These are phyloP conservation scores for Parotocinclus haroldoi DNA, from an alignment of 2,797 vertebrate species.

Conservation along the genomic window DNA sequence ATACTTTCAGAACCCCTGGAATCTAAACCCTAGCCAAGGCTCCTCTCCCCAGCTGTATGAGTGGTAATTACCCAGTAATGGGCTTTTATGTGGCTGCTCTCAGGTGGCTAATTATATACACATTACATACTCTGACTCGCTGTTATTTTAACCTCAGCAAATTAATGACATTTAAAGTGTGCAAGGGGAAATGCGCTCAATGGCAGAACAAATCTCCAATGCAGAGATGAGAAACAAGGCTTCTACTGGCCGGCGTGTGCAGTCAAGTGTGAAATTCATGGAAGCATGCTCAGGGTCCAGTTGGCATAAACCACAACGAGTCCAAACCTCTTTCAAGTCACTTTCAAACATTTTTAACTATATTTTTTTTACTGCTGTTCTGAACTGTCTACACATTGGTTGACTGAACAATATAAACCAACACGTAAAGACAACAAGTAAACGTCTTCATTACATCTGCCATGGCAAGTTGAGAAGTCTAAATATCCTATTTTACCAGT, in stretches of 20 bases:
- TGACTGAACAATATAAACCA: too few relatives aligned
- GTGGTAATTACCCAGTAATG: conserved; percentile 78
- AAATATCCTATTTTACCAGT: too few relatives aligned
- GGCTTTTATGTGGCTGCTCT: conserved; percentile 78
- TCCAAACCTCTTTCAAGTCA: neutral
- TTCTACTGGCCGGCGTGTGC: conserved; percentile 31
- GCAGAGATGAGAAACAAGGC: conserved; percentile 43
- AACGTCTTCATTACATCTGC: too few relatives aligned
- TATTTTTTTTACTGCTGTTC: neutral
- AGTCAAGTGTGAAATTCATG: conserved; percentile 33
- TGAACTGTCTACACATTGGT: neutral
- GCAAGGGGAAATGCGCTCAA: conserved; percentile 57
- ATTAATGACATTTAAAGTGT: conserved; percentile 72
- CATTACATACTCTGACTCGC: conserved; percentile 72
- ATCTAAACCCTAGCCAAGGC: conserved; percentile 66
- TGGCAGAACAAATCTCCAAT: conserved; percentile 55
- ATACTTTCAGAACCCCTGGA: conserved; percentile 72
- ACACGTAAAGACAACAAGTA: too few relatives aligned
- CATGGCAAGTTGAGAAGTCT: too few relatives aligned
- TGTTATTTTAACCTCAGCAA: conserved; percentile 75
- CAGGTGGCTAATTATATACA: conserved; percentile 80
- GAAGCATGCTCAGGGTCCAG: neutral
- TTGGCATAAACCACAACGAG: too few relatives aligned
- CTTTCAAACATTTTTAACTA: neutral
- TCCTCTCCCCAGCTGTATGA: conserved; percentile 67